A percentile compares a stretch with the other conserved stretches of the same genome.
phyloP scores from a whole-genome alignment of 2,888 invertebrate species.

The Mesochorus sp. region DNA sequence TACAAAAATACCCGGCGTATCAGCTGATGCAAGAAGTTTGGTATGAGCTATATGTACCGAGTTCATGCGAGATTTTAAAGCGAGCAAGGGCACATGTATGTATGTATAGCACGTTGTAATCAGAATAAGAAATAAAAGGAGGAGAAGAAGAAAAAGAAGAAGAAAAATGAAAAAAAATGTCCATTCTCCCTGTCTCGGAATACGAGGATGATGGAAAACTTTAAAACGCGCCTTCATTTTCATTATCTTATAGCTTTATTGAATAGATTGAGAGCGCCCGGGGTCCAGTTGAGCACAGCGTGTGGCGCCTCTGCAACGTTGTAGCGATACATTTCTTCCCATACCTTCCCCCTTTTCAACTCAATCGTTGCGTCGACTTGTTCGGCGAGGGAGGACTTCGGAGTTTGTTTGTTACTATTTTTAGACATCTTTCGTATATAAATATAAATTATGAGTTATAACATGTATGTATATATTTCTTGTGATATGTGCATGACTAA shows the following conservation, averaged over 20 bases:
- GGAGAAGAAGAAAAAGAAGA: neutral
- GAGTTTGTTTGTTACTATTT: constrained; percentile 64
- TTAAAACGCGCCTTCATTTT: constrained; percentile 62
- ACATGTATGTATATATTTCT: constrained; percentile 38
- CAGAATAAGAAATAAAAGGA: neutral
- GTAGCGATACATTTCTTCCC: constrained; percentile 4
- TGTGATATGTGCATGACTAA: constrained; percentile 22
- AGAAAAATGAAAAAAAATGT: neutral
- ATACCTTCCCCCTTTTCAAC: neutral
- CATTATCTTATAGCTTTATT: constrained; percentile 67
- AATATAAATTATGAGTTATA: constrained; percentile 68
- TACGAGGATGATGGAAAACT: constrained; percentile 57
- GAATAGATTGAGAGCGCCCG: constrained; percentile 55
- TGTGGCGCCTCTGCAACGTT: constrained; percentile 48
- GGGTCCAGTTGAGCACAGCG: constrained; percentile 15
- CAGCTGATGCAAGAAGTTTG: neutral
- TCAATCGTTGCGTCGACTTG: constrained; percentile 42
- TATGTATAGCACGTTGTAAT: neutral
- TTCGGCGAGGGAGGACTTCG: constrained; percentile 23
- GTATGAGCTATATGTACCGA: neutral
- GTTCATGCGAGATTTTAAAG: neutral
- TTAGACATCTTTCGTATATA: constrained; percentile 72
- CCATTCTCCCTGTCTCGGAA: neutral
- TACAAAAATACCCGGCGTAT: neutral
- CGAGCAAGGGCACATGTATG: neutral